phyloP scores from a whole-genome alignment of 2,888 invertebrate genomes.

The Achlya flavicornis region DNA sequence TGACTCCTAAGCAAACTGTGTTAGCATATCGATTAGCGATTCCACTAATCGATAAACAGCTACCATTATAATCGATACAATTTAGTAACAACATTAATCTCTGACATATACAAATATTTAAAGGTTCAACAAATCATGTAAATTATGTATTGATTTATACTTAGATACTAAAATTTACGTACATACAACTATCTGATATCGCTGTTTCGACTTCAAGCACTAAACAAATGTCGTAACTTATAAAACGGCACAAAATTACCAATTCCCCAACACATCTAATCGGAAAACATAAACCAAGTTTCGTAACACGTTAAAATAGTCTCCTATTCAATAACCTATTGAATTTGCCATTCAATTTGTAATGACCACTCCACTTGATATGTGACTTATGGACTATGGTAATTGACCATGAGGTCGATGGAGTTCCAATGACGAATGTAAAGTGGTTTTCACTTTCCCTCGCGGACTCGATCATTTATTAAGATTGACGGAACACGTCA shows the following conservation, averaged over 20 bases:
- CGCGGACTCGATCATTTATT: not conserved
- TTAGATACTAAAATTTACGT: too few species aligned
- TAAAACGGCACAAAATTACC: not conserved
- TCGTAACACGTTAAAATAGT: not conserved
- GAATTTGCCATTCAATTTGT: not conserved
- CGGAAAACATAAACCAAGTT: not conserved
- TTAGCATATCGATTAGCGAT: conserved; percentile 4
- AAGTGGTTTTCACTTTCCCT: conserved; percentile 9
- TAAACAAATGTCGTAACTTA: not conserved
- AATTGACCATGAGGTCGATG: conserved; percentile 1
- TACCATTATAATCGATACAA: not conserved
- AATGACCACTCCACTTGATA: not conserved
- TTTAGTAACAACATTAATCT: not conserved
- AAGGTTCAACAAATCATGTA: too few species aligned
- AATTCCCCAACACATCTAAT: not conserved
- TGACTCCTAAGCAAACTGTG: conserved; percentile 16
- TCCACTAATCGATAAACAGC: conserved; percentile 7
- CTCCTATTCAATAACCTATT: not conserved
- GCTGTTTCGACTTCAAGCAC: not conserved
- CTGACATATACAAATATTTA: too few species aligned
- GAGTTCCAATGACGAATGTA: conserved; percentile 4
- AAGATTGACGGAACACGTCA: not conserved
- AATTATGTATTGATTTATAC: too few species aligned
- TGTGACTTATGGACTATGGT: conserved; percentile 6
- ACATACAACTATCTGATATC: not conserved